Conservation (phyloP, 2,888 invertebrate genomes). For the Scelioninae gen. 1 region DNA sequence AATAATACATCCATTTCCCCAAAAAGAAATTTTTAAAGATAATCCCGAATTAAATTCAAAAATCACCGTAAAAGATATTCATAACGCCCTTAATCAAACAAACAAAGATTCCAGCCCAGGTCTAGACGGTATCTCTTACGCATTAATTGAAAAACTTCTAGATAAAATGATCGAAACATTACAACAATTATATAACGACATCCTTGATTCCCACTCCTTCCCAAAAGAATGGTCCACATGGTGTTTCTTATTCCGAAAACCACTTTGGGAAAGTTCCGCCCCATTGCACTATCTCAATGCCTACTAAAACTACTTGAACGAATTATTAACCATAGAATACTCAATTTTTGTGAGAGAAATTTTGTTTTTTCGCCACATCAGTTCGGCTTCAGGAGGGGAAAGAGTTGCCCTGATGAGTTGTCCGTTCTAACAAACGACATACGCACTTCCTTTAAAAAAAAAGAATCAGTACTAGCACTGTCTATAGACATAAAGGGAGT, state of each 20-base stretch:
- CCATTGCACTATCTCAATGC: too few relatives aligned
- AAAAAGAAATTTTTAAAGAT: background rate
- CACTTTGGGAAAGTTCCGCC: too few relatives aligned
- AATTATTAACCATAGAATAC: conserved; percentile 12
- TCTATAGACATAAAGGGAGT: conserved; percentile 3
- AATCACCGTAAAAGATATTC: background rate
- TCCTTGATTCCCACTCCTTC: background rate
- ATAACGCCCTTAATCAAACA: background rate
- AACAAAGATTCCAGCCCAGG: conserved; percentile 3
- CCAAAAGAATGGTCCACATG: background rate
- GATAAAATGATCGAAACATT: background rate
- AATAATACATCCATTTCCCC: background rate
- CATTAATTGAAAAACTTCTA: background rate
- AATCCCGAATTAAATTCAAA: background rate
- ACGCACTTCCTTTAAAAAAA: background rate
- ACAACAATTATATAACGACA: background rate
- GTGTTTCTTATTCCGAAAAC: too few relatives aligned
- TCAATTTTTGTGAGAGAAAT: conserved; percentile 8
- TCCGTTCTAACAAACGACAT: too few relatives aligned
- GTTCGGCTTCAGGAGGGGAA: too few relatives aligned
- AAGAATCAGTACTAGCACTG: background rate
- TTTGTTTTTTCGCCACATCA: conserved; percentile 8
- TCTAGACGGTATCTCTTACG: background rate
- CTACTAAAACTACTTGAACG: conserved; percentile 4
- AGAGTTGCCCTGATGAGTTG: background rate